Conservation (phyloP, 23 tunicate species). For the Corella eumyota region DNA sequence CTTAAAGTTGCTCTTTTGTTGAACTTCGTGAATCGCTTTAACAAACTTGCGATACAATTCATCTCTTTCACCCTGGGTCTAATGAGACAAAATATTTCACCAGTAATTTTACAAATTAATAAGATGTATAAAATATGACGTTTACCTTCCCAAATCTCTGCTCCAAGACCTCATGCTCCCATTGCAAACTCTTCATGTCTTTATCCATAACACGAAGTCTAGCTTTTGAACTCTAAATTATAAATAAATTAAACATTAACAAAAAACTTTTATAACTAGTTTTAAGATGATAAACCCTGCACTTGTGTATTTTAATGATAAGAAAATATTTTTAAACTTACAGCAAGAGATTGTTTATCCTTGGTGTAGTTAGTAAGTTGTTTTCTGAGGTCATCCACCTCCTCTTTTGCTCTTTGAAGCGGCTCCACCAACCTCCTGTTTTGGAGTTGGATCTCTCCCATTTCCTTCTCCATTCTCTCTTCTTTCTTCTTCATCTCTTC, state of each 20-base stretch:
- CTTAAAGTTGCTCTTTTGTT: constrained; percentile 94
- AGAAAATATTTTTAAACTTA: constrained; percentile 11
- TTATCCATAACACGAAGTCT: constrained; percentile 63
- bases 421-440: constrained; percentile 84
- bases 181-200: constrained; percentile 76
- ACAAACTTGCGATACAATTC: constrained; percentile 85
- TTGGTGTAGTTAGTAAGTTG: constrained; percentile 90
- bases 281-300: background rate
- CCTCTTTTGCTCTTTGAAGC: constrained; percentile 74
- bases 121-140: background rate
- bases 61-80: constrained; percentile 92
- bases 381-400: constrained; percentile 72
- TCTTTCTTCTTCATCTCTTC: constrained; percentile 99
- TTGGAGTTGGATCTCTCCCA: constrained; percentile 88
- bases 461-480: constrained; percentile 88
- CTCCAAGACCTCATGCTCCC: constrained; percentile 97
- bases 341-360: constrained; percentile 86
- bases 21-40: constrained; percentile 94
- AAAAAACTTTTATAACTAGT: background rate
- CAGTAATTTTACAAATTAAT: background rate
- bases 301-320: background rate
- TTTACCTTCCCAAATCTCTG: constrained; percentile 76
- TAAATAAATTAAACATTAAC: background rate
- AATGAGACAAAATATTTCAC: background rate
- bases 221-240: constrained; percentile 64